Conservation (phyloP, 2,113 vertebrate species). For the Prochilodus magdalenae region DNA sequence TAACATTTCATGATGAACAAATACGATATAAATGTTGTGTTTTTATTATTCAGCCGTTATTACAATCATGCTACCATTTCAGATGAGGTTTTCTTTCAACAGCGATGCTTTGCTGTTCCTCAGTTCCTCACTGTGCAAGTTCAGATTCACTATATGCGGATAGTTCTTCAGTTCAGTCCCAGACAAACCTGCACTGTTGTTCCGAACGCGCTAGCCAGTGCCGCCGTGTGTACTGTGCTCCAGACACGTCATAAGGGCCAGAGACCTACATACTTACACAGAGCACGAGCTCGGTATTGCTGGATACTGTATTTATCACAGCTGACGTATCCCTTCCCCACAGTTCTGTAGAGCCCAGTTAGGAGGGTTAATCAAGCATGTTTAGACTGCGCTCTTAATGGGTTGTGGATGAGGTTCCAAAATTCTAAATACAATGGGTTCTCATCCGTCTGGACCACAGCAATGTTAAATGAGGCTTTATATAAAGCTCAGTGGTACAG, state of each 20-base stretch:
- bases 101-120: no score
- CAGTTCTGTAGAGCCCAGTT: background rate
- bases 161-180: no score
- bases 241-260: conserved; percentile 6
- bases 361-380: conserved; percentile 21
- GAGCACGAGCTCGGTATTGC: background rate
- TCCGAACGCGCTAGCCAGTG: background rate
- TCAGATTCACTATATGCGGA: no score
- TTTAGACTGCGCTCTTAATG: conserved; percentile 2
- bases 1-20: no score
- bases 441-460: background rate
- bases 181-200: no score
- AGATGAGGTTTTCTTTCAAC: background rate
- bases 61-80: background rate
- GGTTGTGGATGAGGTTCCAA: no score
- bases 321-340: conserved; percentile 6
- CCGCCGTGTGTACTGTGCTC: background rate
- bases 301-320: conserved; percentile 15
- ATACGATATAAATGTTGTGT: no score
- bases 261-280: background rate
- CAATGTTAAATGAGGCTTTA: background rate
- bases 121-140: no score
- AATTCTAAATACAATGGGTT: background rate
- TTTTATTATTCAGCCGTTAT: background rate
- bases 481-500: background rate